phyloP scores from a whole-genome alignment of 2,113 vertebrate genomes.

The Gopherus evgoodei region DNA sequence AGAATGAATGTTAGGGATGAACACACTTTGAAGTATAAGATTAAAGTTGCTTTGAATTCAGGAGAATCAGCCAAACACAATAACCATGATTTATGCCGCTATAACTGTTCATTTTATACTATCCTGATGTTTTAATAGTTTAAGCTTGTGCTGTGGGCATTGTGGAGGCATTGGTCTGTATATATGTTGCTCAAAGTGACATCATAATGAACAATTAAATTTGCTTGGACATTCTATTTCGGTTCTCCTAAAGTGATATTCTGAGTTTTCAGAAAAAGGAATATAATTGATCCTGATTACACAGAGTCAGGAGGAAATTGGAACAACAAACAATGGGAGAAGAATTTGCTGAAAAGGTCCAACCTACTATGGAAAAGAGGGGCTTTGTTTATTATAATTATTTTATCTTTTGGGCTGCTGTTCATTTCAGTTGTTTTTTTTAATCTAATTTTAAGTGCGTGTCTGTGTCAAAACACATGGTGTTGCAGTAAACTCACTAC shows the following conservation, averaged over 20 bases:
- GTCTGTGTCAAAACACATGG: not conserved
- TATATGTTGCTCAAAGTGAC: not conserved
- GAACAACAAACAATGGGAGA: not conserved
- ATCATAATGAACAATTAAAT: not conserved
- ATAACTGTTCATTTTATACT: not conserved
- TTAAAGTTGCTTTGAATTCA: not conserved
- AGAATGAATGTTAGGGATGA: not conserved
- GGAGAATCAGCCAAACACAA: not conserved
- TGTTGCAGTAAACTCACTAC: too few relatives aligned
- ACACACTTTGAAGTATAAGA: not conserved
- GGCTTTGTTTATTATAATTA: not conserved
- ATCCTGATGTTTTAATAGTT: not conserved
- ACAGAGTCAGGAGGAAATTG: not conserved
- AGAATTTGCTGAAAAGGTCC: not conserved
- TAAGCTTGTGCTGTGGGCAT: not conserved
- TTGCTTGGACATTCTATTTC: not conserved
- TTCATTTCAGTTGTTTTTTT: not conserved
- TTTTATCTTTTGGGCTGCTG: not conserved
- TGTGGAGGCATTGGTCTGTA: not conserved
- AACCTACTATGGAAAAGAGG: not conserved
- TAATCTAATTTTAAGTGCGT: not conserved
- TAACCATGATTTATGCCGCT: not conserved
- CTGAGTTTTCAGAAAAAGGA: not conserved
- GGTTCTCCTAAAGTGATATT: not conserved
- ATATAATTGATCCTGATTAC: not conserved